These are phyloP conservation scores for Rhagonycha lutea DNA, from an alignment of 2,888 invertebrate species.

Conservation along the genomic window DNA sequence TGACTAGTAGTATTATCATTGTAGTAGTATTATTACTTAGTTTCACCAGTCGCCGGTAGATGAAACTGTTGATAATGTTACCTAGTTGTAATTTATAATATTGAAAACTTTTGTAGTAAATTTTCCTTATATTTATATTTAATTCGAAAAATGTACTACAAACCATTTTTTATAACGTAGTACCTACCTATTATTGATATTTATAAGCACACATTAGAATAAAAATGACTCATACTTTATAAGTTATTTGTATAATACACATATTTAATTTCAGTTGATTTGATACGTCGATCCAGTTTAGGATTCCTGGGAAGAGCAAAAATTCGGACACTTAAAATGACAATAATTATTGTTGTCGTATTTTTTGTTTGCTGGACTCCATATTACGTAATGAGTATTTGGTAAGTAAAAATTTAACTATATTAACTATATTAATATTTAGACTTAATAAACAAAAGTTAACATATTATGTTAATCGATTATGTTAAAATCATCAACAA, in stretches of 20 bases:
- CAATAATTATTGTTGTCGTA: conserved; percentile 88
- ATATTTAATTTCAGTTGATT: conserved; percentile 48
- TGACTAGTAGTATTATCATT: too few species aligned
- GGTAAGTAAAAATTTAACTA: conserved; percentile 61
- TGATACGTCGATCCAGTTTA: conserved; percentile 78
- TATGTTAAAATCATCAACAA: background rate
- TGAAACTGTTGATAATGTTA: too few species aligned
- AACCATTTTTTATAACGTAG: too few species aligned
- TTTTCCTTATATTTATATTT: too few species aligned
- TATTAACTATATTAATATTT: background rate
- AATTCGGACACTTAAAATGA: conserved; percentile 90
- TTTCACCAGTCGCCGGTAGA: too few species aligned
- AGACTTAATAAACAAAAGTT: too few species aligned
- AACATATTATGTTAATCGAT: too few species aligned
- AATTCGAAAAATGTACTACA: too few species aligned
- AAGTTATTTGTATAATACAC: background rate
- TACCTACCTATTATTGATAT: too few species aligned
- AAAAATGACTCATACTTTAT: background rate
- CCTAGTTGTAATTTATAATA: too few species aligned
- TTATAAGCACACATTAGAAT: background rate
- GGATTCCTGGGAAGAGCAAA: conserved; percentile 82
- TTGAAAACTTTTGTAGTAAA: too few species aligned
- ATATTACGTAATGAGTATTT: conserved; percentile 87
- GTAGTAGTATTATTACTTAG: too few species aligned
- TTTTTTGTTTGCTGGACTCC: conserved; percentile 97